Evolutionary conservation across 2,113 vertebrate species (phyloP).

Genomic region (Burhinus oedicnemus): DNA sequence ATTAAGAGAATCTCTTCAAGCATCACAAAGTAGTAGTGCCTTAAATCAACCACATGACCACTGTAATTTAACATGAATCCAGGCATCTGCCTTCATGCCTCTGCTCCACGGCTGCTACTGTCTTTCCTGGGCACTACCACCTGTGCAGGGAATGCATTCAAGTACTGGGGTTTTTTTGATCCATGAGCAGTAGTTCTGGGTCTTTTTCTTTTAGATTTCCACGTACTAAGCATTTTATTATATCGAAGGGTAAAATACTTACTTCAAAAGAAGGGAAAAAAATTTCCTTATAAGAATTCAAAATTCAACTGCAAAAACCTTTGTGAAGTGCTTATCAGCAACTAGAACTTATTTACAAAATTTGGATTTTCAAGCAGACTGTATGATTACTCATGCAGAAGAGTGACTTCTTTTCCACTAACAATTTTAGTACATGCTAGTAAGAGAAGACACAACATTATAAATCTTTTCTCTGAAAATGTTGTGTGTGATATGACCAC

Average conservation of each 20-base stretch:
- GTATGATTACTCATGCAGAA: neutral
- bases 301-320: neutral
- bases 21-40: neutral
- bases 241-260: neutral
- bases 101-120: neutral
- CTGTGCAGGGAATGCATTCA: neutral
- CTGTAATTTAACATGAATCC: neutral
- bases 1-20: neutral
- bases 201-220: neutral
- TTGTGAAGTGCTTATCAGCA: neutral
- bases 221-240: neutral
- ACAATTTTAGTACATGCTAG: neutral
- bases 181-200: neutral
- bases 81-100: neutral
- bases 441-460: neutral
- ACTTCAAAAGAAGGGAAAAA: neutral
- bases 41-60: neutral
- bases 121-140: neutral
- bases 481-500: neutral
- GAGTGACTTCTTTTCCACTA: neutral
- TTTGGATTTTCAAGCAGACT: neutral
- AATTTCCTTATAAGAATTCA: neutral
- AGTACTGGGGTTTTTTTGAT: neutral
- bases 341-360: neutral
- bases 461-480: neutral